Percentiles rank a stretch among this genome's conserved stretches.
phyloP scores from a whole-genome alignment of 37 sponge, comb jelly and placozoan species.

The Beroe forskalii region DNA sequence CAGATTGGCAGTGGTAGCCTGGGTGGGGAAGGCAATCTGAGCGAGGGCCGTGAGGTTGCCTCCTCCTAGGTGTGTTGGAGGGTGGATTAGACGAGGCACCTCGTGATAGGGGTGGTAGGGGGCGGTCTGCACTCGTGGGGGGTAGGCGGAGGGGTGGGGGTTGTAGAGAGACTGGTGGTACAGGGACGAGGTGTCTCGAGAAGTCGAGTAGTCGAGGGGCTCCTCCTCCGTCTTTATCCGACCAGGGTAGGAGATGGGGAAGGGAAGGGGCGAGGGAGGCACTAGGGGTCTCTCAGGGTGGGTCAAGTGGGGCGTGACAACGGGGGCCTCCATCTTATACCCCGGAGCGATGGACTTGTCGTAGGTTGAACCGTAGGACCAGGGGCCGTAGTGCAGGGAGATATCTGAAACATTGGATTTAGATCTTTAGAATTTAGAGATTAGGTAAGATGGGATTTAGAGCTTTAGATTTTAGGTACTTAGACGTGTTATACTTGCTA shows the following conservation, averaged over 20 bases:
- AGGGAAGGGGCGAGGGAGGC: conserved; percentile 21
- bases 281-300: background rate
- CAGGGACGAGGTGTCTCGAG: background rate
- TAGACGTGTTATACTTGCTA: too few species aligned
- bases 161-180: background rate
- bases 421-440: too few species aligned
- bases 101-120: conserved; percentile 45
- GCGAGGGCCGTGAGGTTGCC: conserved; percentile 17
- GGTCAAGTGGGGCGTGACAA: conserved; percentile 2
- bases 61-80: background rate
- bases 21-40: conserved; percentile 7
- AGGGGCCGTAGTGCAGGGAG: conserved; percentile 31
- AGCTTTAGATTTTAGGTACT: too few species aligned
- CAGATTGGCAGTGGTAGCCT: background rate
- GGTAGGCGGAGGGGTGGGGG: background rate
- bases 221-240: conserved; percentile 26
- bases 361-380: conserved; percentile 1
- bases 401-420: conserved; percentile 14
- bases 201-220: background rate
- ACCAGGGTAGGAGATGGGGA: background rate
- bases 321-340: conserved; percentile 17
- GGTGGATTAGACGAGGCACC: background rate
- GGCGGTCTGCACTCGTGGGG: too few species aligned
- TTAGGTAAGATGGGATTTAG: too few species aligned
- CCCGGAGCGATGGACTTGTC: conserved; percentile 6